Evolutionary conservation across 2,113 vertebrate genomes (phyloP).

Genomic region (Nettapus auritus): DNA sequence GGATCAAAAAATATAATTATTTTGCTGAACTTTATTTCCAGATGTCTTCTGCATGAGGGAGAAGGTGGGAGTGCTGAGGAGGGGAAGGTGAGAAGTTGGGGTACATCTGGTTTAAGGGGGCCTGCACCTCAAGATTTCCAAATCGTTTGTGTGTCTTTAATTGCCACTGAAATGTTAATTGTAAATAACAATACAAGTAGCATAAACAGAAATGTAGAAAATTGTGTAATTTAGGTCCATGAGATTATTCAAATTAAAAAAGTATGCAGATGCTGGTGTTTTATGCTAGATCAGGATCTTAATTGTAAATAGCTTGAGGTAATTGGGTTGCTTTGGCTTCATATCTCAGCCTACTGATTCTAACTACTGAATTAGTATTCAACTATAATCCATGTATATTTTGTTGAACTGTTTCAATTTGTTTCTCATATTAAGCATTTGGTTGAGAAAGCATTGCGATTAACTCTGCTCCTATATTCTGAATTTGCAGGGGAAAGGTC

Average conservation of each 20-base stretch:
- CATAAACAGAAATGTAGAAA: background rate
- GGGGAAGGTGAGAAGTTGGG: background rate
- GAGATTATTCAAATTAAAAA: background rate
- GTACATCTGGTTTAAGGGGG: background rate
- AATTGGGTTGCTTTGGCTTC: conserved; percentile 21
- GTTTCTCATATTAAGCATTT: background rate
- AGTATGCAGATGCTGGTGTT: conserved; percentile 2
- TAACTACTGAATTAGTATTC: conserved; percentile 53
- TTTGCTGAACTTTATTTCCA: background rate
- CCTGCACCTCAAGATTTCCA: background rate
- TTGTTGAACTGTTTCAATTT: conserved; percentile 20
- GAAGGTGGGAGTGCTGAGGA: background rate
- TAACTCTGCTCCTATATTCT: conserved; percentile 1
- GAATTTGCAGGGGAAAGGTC: background rate
- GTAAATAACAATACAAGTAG: background rate
- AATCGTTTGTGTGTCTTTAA: background rate
- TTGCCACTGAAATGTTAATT: background rate
- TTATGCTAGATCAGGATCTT: conserved; percentile 53
- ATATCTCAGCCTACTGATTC: background rate
- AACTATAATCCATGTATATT: background rate
- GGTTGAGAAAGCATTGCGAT: background rate
- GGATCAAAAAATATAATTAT: background rate
- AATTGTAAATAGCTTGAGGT: conserved; percentile 27
- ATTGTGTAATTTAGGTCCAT: background rate
- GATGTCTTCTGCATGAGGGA: background rate